A percentile compares a stretch with the other conserved stretches of the same genome.
These are phyloP conservation scores for Hippocampus guttulatus DNA, from an alignment of 2,113 vertebrate genomes.

Conservation along the genomic window DNA sequence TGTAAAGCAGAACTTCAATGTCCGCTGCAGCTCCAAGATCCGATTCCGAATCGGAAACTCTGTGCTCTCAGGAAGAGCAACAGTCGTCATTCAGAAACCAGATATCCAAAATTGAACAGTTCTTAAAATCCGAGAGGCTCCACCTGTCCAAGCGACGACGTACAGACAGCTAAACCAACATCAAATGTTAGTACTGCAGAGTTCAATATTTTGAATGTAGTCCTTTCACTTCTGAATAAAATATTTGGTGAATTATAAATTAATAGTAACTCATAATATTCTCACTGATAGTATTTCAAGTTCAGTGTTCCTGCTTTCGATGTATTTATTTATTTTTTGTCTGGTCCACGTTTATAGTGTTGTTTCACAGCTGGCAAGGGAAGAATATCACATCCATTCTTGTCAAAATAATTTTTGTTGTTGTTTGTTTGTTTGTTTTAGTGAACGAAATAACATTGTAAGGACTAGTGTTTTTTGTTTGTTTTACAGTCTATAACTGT, in stretches of 20 bases:
- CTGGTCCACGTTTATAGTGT: background rate
- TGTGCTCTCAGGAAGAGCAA: conserved; percentile 42
- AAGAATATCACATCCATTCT: background rate
- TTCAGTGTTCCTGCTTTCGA: background rate
- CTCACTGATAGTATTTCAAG: too few species aligned
- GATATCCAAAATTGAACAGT: conserved; percentile 64
- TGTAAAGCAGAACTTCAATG: conserved; percentile 13
- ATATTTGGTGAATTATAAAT: background rate
- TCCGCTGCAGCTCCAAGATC: conserved; percentile 1
- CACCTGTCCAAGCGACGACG: conserved; percentile 51
- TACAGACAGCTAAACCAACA: conserved; percentile 22
- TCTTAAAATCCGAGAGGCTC: conserved; percentile 54
- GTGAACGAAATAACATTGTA: background rate
- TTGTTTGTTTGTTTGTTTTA: background rate
- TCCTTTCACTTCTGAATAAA: background rate
- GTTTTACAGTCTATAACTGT: background rate
- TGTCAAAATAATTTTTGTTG: background rate
- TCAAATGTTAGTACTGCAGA: background rate
- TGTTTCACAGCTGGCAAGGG: background rate
- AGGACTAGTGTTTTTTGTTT: background rate
- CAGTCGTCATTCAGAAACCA: conserved; percentile 60
- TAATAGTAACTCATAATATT: background rate
- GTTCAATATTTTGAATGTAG: conserved; percentile 4
- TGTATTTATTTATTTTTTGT: background rate
- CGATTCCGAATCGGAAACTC: conserved; percentile 12